phyloP scores from a whole-genome alignment of 2,888 invertebrate genomes.

The Microlaimidae sp. region DNA sequence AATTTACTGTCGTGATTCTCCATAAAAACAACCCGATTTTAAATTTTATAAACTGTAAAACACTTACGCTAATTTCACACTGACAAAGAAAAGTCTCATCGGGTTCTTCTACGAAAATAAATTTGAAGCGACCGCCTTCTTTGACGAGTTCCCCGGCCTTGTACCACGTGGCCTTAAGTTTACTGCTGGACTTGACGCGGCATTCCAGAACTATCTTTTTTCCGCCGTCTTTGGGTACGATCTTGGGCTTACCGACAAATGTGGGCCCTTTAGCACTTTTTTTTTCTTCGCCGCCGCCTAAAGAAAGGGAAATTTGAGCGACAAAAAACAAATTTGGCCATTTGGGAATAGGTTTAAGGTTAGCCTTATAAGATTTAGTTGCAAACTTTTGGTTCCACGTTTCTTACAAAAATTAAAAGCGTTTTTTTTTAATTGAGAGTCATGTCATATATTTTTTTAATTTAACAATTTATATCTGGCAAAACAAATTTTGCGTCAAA shows the following conservation, averaged over 20 bases:
- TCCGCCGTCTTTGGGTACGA: slow-evolving; percentile 92
- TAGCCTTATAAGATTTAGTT: no score
- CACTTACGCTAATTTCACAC: slow-evolving; percentile 32
- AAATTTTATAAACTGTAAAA: no score
- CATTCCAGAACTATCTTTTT: slow-evolving; percentile 93
- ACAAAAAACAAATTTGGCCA: slow-evolving; percentile 6
- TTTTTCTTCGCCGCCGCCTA: slow-evolving; percentile 49
- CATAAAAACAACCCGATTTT: no score
- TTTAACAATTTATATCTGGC: no score
- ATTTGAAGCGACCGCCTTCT: slow-evolving; percentile 29
- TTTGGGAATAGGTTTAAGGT: no score
- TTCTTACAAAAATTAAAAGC: no score
- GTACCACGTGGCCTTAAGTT: slow-evolving; percentile 81
- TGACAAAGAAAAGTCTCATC: slow-evolving; percentile 34
- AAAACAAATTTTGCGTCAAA: no score
- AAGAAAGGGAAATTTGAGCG: no score
- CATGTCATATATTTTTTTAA: no score
- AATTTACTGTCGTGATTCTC: no score
- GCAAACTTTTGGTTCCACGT: no score
- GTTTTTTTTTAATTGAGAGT: no score
- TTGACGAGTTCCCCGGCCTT: slow-evolving; percentile 28
- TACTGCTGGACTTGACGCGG: slow-evolving; percentile 65
- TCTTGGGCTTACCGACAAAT: slow-evolving; percentile 92
- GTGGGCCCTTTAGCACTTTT: slow-evolving; percentile 47
- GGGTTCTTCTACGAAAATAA: slow-evolving; percentile 30